Percentiles rank a stretch among this genome's conserved stretches.
phyloP scores from a whole-genome alignment of 1,140 invertebrate genomes.

The Lysiphlebus fabarum region DNA sequence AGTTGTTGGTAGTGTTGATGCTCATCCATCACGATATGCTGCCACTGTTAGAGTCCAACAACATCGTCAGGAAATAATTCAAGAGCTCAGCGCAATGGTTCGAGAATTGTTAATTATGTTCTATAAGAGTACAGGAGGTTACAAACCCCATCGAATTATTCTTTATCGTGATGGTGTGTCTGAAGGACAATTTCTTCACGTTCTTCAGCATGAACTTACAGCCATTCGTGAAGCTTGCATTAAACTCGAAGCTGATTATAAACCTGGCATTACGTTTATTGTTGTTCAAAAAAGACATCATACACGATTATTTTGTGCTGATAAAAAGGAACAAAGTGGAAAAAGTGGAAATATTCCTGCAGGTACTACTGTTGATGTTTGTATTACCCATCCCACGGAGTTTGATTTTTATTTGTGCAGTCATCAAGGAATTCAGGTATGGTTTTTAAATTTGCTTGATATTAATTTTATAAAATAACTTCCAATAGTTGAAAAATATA shows the following conservation, averaged over 20 bases:
- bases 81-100: conserved; percentile 98
- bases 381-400: conserved; percentile 99
- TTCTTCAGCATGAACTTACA: conserved; percentile 93
- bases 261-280: conserved; percentile 99
- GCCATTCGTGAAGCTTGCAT: conserved; percentile 98
- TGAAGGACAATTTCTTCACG: conserved; percentile 85
- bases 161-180: conserved; percentile 96
- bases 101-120: conserved; percentile 91
- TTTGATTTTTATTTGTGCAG: conserved; percentile 99
- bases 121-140: conserved; percentile 92
- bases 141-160: conserved; percentile 95
- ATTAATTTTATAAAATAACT: not conserved
- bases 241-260: conserved; percentile 96
- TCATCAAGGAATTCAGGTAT: conserved; percentile 97
- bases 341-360: conserved; percentile 99
- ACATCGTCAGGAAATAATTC: conserved; percentile 97
- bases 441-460: conserved; percentile 11
- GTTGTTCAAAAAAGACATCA: conserved; percentile 98
- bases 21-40: conserved; percentile 97
- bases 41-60: conserved; percentile 98
- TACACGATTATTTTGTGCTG: conserved; percentile 95
- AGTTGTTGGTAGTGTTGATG: conserved; percentile 99
- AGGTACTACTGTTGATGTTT: conserved; percentile 98
- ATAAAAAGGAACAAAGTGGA: conserved; percentile 97
- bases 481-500: too few species aligned